These are phyloP conservation scores for Drosophila melanosoma DNA, from an alignment of 2,888 invertebrate species.

Conservation along the genomic window DNA sequence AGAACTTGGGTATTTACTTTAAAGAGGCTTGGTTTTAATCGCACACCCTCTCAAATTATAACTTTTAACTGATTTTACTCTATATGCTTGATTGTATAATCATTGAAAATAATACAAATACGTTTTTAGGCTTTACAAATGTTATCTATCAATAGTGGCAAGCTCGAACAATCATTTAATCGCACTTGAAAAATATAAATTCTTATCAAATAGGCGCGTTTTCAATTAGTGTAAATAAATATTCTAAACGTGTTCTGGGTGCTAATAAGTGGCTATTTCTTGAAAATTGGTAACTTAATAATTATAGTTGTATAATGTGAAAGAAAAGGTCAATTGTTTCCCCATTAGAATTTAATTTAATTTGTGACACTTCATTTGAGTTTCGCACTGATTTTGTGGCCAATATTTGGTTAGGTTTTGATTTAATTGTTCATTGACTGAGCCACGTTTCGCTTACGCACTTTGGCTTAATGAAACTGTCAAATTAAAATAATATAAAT, in stretches of 20 bases:
- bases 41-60: background rate
- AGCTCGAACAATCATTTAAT: slow-evolving; percentile 10
- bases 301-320: background rate
- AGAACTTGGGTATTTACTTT: background rate
- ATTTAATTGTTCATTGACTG: slow-evolving; percentile 21
- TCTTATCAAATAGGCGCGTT: slow-evolving; percentile 12
- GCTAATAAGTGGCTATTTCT: background rate
- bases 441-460: slow-evolving; percentile 12
- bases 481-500: slow-evolving; percentile 70
- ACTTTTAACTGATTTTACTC: background rate
- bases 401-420: slow-evolving; percentile 11
- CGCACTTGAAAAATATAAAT: slow-evolving; percentile 10
- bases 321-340: slow-evolving; percentile 1
- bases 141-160: background rate
- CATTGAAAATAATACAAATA: background rate
- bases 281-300: background rate
- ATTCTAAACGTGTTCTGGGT: background rate
- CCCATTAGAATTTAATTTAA: background rate
- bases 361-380: slow-evolving; percentile 7
- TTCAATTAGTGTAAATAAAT: slow-evolving; percentile 3
- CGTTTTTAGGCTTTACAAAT: background rate
- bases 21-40: background rate
- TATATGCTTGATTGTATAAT: background rate
- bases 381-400: background rate
- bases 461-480: slow-evolving; percentile 47